Conservation (phyloP, 2,113 vertebrate genomes). For the Cervus canadensis region DNA sequence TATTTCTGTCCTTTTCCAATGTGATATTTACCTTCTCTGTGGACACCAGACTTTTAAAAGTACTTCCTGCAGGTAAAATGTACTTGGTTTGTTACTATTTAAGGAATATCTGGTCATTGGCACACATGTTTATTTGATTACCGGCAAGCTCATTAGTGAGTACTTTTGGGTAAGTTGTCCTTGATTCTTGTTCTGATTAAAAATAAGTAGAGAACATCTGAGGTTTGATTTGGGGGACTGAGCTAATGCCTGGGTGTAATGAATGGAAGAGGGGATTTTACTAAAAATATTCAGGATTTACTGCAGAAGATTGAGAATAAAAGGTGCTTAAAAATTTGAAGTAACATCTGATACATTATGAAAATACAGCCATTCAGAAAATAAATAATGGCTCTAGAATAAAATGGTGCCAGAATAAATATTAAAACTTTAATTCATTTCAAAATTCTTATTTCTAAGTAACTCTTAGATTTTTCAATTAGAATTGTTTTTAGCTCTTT, state of each 20-base stretch:
- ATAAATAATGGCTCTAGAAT: background rate
- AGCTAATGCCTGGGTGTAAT: background rate
- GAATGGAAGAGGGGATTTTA: background rate
- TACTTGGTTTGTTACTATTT: background rate
- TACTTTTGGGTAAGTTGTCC: background rate
- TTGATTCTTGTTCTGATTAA: constrained; percentile 5
- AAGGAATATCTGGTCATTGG: background rate
- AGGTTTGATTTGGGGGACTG: background rate
- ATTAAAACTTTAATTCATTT: background rate
- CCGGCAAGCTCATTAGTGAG: background rate
- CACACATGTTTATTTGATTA: background rate
- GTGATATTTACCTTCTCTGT: background rate
- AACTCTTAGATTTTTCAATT: background rate
- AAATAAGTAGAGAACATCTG: background rate
- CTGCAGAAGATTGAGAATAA: background rate
- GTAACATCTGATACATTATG: background rate
- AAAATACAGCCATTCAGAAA: background rate
- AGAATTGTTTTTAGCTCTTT: background rate
- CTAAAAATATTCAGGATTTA: background rate
- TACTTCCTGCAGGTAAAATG: background rate
- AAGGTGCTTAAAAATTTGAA: background rate
- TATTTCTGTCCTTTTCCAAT: background rate
- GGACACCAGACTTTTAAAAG: background rate
- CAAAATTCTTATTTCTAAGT: constrained; percentile 10
- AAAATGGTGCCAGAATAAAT: background rate